Percentiles rank a stretch among this genome's conserved stretches.
Conservation (phyloP, 2,113 vertebrate genomes). For the Pterocles orientalis region DNA sequence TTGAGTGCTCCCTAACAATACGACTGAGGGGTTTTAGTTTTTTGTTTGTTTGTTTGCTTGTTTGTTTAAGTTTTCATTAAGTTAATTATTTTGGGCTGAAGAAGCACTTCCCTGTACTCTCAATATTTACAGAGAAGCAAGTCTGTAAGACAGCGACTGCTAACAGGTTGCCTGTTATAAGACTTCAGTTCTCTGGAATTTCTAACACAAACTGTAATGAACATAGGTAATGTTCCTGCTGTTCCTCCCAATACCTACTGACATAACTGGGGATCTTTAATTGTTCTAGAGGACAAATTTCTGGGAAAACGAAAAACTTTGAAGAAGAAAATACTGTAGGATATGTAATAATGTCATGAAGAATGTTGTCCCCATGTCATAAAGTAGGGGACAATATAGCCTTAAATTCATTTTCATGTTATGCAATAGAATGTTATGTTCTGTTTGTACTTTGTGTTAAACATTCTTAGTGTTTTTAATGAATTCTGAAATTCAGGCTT, state of each 20-base stretch:
- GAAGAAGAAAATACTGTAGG: not conserved
- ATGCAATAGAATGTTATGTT: not conserved
- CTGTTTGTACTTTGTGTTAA: not conserved
- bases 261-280: not conserved
- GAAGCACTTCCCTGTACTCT: not conserved
- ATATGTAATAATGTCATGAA: not conserved
- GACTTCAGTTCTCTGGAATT: not conserved
- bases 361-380: not conserved
- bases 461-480: not conserved
- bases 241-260: not conserved
- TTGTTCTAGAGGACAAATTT: not conserved
- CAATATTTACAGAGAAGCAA: not conserved
- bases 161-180: not conserved
- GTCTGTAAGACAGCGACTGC: not conserved
- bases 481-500: not conserved
- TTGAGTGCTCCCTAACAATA: not conserved
- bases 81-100: not conserved
- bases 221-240: not conserved
- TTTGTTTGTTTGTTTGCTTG: not conserved
- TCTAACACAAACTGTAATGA: not conserved
- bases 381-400: not conserved
- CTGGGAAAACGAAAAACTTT: not conserved
- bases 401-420: not conserved
- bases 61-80: not conserved
- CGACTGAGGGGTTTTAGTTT: not conserved